These are phyloP conservation scores for Drosophila pallidifrons DNA, from an alignment of 1,140 invertebrate genomes.

Conservation along the genomic window DNA sequence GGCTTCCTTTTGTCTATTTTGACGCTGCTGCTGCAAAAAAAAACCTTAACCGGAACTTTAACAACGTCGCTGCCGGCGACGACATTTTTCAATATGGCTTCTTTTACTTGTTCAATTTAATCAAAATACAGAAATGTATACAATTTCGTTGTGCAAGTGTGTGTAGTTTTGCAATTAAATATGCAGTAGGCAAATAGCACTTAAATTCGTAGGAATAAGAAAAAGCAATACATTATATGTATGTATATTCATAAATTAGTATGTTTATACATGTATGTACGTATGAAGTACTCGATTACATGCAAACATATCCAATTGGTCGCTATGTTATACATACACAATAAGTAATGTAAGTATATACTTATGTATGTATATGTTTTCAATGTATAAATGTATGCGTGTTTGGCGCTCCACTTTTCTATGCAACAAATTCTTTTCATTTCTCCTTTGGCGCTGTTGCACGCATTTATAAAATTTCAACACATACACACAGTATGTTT, in stretches of 20 bases:
- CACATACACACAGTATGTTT: constrained; percentile 21
- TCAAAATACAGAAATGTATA: constrained; percentile 25
- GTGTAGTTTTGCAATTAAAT: constrained; percentile 13
- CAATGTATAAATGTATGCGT: constrained; percentile 18
- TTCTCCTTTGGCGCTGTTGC: constrained; percentile 25
- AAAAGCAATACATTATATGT: not conserved
- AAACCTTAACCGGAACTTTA: constrained; percentile 69
- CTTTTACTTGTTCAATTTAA: constrained; percentile 51
- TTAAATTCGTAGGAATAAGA: constrained; percentile 8
- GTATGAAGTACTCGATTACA: not conserved
- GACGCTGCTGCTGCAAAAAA: constrained; percentile 31
- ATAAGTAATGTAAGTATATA: constrained; percentile 13
- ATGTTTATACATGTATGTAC: not conserved
- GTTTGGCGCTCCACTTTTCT: constrained; percentile 69
- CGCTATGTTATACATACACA: constrained; percentile 75
- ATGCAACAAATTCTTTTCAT: constrained; percentile 67
- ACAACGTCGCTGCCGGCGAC: constrained; percentile 47
- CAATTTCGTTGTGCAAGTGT: constrained; percentile 4
- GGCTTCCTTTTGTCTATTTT: constrained; percentile 75
- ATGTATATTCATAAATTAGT: constrained; percentile 1
- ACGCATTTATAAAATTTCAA: not conserved
- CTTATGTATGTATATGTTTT: not conserved
- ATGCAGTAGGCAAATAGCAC: constrained; percentile 21
- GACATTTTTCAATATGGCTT: constrained; percentile 74
- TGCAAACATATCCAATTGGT: constrained; percentile 56